phyloP scores from a whole-genome alignment of 2,888 invertebrate species.

The Dusona sp. region DNA sequence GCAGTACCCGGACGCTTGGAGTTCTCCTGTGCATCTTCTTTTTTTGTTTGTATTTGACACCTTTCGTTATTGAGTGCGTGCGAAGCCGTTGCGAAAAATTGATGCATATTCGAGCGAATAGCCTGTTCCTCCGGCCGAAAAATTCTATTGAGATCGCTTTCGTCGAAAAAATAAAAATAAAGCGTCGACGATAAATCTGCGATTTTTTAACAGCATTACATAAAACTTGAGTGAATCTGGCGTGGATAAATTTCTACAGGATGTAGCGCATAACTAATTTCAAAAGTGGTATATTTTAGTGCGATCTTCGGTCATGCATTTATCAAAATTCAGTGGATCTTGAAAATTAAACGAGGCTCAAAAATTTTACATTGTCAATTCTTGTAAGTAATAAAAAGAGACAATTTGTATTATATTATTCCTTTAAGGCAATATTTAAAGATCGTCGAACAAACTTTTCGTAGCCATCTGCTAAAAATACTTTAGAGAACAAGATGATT shows the following conservation, averaged over 20 bases:
- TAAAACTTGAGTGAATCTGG: not conserved
- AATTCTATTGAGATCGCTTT: constrained; percentile 11
- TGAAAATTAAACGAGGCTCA: not conserved
- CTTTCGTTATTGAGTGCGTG: constrained; percentile 37
- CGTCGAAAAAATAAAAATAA: constrained; percentile 6
- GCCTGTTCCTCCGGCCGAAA: not conserved
- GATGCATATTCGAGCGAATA: constrained; percentile 29
- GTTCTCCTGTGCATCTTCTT: constrained; percentile 41
- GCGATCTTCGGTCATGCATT: not conserved
- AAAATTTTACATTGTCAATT: not conserved
- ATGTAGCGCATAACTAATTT: not conserved
- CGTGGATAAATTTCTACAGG: not conserved
- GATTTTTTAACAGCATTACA: not conserved
- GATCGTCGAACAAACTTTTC: not conserved
- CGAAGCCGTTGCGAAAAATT: constrained; percentile 48
- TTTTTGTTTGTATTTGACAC: constrained; percentile 30
- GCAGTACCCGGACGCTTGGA: constrained; percentile 27
- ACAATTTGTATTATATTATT: not conserved
- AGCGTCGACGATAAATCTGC: constrained; percentile 20
- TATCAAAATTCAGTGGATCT: not conserved
- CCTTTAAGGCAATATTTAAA: not conserved
- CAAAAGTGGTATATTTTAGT: not conserved
- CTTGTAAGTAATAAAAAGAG: not conserved
- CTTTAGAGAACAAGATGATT: not conserved
- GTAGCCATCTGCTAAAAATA: not conserved